Evolutionary conservation across 2,113 vertebrate genomes (phyloP).

Genomic region (Brachyhypopomus occidentalis): DNA sequence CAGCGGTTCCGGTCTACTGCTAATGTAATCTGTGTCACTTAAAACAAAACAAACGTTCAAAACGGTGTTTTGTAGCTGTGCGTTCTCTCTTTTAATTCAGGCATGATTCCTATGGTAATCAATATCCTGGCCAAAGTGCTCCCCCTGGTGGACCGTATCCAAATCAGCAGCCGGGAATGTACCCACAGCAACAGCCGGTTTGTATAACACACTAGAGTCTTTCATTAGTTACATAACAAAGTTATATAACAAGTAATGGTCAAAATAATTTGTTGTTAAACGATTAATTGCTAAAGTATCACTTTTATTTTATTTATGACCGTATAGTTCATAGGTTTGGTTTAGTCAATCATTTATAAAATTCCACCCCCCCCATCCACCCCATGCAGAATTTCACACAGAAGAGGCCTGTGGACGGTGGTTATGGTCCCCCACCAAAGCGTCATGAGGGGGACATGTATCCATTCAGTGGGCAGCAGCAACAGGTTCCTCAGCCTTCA

Average conservation of each 20-base stretch:
- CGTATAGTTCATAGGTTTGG: too few relatives aligned
- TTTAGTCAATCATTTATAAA: background rate
- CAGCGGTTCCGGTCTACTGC: background rate
- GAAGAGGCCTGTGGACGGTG: conserved; percentile 92
- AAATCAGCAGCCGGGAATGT: conserved; percentile 94
- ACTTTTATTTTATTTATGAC: too few relatives aligned
- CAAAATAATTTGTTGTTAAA: too few relatives aligned
- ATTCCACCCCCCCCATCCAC: conserved; percentile 4
- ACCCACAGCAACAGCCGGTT: conserved; percentile 92
- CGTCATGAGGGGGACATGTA: conserved; percentile 95
- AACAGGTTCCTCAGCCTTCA: conserved; percentile 83
- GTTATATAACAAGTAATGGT: too few relatives aligned
- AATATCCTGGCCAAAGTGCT: conserved; percentile 93
- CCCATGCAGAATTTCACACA: conserved; percentile 82
- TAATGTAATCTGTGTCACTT: too few relatives aligned
- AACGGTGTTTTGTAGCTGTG: background rate
- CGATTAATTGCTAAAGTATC: too few relatives aligned
- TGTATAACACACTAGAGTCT: conserved; percentile 45
- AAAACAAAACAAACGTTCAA: too few relatives aligned
- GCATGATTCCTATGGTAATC: conserved; percentile 97
- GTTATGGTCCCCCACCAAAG: conserved; percentile 92
- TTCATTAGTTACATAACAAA: too few relatives aligned
- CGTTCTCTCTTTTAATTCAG: conserved; percentile 68
- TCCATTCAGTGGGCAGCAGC: conserved; percentile 85
- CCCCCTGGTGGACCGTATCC: conserved; percentile 92